Evolutionary conservation across 2,113 vertebrate species (phyloP), one percentile per base, ranked within the genome.

Genomic region (Cyanoramphus novaezelandiae): DNA sequence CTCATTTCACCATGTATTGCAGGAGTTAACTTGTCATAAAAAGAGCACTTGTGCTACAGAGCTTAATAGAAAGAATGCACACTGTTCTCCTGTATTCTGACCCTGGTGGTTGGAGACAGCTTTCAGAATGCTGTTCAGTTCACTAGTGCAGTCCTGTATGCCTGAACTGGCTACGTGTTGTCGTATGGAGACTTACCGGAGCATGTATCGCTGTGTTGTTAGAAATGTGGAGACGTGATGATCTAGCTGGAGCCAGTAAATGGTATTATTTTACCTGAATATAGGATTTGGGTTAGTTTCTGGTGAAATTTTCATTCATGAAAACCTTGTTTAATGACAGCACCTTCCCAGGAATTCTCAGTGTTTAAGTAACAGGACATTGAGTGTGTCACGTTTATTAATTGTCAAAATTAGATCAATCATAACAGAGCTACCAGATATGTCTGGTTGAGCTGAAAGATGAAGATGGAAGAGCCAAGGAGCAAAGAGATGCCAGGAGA

Each of bases 361-460:
- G 9, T 49, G 49, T 59, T 94, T 37, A 86, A 82, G 63, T 80
- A 88, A 67, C 50, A 90, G 64, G 81, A 65, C 16, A 10, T 63
- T 95, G 91, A 90, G 10, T 37, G 41, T 90, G 85, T 95, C 91
- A 44, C 64, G 76, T 74, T 95, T 93, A 93, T 94, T 97, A 95
- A 86, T 95, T 95, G 91, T 95, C 90, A 90, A 74, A 91, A 72
- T 96, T 86, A 91, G 84, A 93, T 95, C 94, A 95, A 44, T 96
- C 86, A 49, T 95, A 87, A 78, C 47, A 74, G 80, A 95, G 62
- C 83, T 95, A 96, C 83, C 91, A 97, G 92, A 74, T 92, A 68
- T 20, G 68, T 90, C 93, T 97, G 37, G 37, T 68, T 67, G 62
- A 96, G 79, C 68, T 97, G 94, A 93, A 92, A 93, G 87, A 82